Percentiles rank a stretch among this genome's conserved stretches.
phyloP scores from a whole-genome alignment of 2,888 invertebrate species.

The Seira ritae region DNA sequence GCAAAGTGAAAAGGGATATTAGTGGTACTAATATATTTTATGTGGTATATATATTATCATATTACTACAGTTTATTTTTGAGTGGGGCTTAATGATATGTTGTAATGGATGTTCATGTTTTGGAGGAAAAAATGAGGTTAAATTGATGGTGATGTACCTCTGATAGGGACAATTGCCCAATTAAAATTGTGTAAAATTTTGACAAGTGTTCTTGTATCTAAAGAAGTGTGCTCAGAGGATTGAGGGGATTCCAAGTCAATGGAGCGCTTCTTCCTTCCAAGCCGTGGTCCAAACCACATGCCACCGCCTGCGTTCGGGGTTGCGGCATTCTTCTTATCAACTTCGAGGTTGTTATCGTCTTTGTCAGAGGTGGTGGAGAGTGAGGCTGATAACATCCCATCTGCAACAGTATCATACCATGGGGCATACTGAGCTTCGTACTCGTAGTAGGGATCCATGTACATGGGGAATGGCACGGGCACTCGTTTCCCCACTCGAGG shows the following conservation, averaged over 20 bases:
- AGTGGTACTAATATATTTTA: too few relatives aligned
- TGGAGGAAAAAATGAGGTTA: background rate
- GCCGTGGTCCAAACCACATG: constrained; percentile 84
- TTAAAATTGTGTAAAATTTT: constrained; percentile 72
- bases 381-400: background rate
- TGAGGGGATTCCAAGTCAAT: constrained; percentile 58
- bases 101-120: background rate
- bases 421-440: constrained; percentile 64
- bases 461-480: constrained; percentile 62
- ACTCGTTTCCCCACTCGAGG: constrained; percentile 73
- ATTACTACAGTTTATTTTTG: background rate
- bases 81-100: background rate
- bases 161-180: constrained; percentile 72
- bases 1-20: too few relatives aligned
- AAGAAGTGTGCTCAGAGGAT: constrained; percentile 49
- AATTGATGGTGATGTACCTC: constrained; percentile 52
- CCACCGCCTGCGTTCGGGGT: constrained; percentile 71
- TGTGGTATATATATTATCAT: background rate
- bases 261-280: constrained; percentile 76
- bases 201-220: constrained; percentile 68
- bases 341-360: constrained; percentile 53
- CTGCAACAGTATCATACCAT: constrained; percentile 35
- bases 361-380: constrained; percentile 35
- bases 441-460: constrained; percentile 66
- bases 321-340: constrained; percentile 64